Percentiles rank a stretch among this genome's conserved stretches.
Conservation (phyloP, 2,113 vertebrate genomes). For the Fulica atra region DNA sequence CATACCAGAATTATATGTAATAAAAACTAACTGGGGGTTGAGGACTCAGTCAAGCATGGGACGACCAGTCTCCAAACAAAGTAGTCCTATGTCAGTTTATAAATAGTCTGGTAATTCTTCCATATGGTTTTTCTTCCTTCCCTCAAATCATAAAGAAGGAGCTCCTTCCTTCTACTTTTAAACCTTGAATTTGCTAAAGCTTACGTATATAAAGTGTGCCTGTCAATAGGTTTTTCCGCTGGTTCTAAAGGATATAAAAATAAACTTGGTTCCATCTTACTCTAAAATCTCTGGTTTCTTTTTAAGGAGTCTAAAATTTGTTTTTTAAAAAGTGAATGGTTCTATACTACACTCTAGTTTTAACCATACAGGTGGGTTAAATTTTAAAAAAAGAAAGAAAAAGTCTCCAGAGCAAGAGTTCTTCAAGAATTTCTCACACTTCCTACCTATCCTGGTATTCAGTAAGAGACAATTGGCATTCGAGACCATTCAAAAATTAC, state of each 20-base stretch:
- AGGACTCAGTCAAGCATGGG: not conserved
- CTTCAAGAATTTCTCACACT: not conserved
- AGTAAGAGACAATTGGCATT: not conserved
- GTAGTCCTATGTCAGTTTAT: not conserved
- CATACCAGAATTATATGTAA: not conserved
- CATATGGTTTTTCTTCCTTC: not conserved
- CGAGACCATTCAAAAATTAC: not conserved
- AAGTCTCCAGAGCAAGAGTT: not conserved
- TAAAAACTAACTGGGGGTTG: not conserved
- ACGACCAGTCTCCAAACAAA: not conserved
- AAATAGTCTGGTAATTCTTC: not conserved
- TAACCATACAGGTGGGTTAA: not conserved
- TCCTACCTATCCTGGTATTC: not conserved
- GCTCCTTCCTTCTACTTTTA: not conserved
- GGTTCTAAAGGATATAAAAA: not conserved
- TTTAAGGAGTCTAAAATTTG: accelerated
- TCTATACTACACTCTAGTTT: not conserved
- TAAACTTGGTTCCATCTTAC: not conserved
- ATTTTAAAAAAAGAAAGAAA: not conserved
- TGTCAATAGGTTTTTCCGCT: not conserved
- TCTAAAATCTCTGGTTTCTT: not conserved
- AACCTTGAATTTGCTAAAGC: not conserved
- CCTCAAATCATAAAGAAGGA: not conserved
- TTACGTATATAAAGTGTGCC: not conserved
- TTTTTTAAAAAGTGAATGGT: not conserved